Evolutionary conservation across 2,888 invertebrate species (phyloP).

Genomic region (Gortyna flavago): DNA sequence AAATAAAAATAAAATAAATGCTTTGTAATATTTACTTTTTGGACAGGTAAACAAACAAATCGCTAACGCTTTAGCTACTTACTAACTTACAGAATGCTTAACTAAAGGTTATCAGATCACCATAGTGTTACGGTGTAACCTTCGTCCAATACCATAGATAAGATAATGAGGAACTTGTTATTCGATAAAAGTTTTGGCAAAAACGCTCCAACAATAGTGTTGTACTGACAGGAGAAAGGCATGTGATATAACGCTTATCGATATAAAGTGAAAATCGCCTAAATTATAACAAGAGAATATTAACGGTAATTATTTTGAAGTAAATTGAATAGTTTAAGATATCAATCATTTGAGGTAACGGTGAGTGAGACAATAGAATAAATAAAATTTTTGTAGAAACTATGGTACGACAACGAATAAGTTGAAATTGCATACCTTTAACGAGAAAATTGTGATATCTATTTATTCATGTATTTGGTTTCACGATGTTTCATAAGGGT

Average conservation of each 20-base stretch:
- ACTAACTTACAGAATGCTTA: background rate
- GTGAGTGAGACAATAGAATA: slow-evolving; percentile 1
- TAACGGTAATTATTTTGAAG: slow-evolving; percentile 32
- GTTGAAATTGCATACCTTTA: background rate
- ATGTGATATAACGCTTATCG: slow-evolving; percentile 49
- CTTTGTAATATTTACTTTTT: accelerated
- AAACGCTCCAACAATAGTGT: slow-evolving; percentile 67
- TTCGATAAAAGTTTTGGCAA: slow-evolving; percentile 71
- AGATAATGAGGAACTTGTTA: slow-evolving; percentile 76
- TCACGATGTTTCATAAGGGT: too few species aligned
- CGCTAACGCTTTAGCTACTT: slow-evolving; percentile 34
- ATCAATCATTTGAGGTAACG: slow-evolving; percentile 23
- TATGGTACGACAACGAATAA: too few species aligned
- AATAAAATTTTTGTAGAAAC: background rate
- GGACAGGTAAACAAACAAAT: background rate
- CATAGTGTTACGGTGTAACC: slow-evolving; percentile 68
- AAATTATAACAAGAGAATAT: slow-evolving; percentile 45
- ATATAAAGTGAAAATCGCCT: slow-evolving; percentile 53
- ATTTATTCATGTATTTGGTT: background rate
- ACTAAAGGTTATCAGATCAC: slow-evolving; percentile 68
- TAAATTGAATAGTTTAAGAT: slow-evolving; percentile 37
- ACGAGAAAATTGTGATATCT: background rate
- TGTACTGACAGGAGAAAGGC: slow-evolving; percentile 70
- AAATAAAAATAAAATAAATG: too few species aligned
- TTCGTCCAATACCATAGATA: slow-evolving; percentile 74